A percentile compares a stretch with the other conserved stretches of the same genome.
phyloP scores from a whole-genome alignment of 2,113 vertebrate species.

The Lontra canadensis region DNA sequence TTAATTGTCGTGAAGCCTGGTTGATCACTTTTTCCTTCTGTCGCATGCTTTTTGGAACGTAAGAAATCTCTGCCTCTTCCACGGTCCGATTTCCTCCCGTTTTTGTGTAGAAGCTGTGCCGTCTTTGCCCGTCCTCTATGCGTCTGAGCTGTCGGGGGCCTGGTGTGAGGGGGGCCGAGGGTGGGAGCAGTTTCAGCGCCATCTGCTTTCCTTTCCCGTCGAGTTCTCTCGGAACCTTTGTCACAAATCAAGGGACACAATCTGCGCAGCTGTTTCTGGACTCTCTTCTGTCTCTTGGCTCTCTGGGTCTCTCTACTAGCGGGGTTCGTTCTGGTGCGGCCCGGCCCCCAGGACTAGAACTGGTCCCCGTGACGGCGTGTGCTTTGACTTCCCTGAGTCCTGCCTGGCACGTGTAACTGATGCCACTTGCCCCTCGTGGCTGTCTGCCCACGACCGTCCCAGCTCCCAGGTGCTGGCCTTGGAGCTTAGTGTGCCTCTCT shows the following conservation, averaged over 20 bases:
- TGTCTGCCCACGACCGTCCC: fast-evolving
- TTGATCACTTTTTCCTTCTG: background rate
- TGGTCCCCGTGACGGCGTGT: background rate
- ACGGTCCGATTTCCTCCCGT: background rate
- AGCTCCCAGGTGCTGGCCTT: too few species aligned
- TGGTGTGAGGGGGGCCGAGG: background rate
- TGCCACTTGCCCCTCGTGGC: background rate
- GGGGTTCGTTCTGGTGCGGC: background rate
- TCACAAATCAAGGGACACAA: background rate
- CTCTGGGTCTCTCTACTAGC: background rate
- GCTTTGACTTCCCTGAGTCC: background rate
- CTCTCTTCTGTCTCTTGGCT: background rate
- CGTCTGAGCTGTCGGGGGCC: background rate
- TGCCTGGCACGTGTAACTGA: background rate
- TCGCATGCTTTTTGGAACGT: background rate
- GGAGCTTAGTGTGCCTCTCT: conserved; percentile 16
- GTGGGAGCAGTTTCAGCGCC: background rate
- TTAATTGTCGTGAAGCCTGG: background rate
- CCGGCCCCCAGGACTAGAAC: background rate
- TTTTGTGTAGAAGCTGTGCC: background rate
- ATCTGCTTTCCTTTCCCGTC: background rate
- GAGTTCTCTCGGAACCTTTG: background rate
- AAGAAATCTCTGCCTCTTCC: background rate
- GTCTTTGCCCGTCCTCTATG: background rate
- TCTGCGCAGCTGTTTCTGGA: background rate